phyloP scores from a whole-genome alignment of 2,888 invertebrate species.

The Anthophora plumipes region DNA sequence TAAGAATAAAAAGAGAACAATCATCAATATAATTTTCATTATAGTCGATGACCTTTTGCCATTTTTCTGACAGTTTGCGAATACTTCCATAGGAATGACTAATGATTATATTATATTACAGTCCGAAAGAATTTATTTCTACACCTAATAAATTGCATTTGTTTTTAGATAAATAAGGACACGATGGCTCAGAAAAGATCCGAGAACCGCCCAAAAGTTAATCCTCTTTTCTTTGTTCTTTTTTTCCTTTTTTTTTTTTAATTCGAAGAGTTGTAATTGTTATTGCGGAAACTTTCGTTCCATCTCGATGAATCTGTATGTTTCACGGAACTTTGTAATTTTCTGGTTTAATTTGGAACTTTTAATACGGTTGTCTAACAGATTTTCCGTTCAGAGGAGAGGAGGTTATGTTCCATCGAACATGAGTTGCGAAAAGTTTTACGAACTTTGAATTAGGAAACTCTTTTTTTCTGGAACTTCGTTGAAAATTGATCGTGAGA shows the following conservation, averaged over 20 bases:
- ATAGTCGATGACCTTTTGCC: no score
- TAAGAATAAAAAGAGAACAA: no score
- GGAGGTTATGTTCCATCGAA: neutral
- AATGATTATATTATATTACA: no score
- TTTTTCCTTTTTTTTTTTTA: neutral
- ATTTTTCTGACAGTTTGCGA: no score
- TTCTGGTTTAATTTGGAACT: neutral
- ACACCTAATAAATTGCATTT: no score
- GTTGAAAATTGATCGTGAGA: no score
- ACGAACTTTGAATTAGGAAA: neutral
- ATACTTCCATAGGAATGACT: no score
- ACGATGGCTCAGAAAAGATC: no score
- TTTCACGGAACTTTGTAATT: neutral
- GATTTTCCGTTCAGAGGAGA: neutral
- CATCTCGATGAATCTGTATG: neutral
- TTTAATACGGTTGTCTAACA: neutral
- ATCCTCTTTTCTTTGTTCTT: accelerated
- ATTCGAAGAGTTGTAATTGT: neutral
- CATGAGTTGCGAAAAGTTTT: neutral
- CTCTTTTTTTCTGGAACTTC: neutral
- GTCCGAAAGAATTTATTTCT: no score
- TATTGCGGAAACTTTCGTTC: neutral
- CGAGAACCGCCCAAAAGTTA: no score
- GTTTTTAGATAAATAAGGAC: no score
- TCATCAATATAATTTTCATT: no score